These are phyloP conservation scores for Sorex araneus DNA, from an alignment of 2,113 vertebrate genomes.

Conservation along the genomic window DNA sequence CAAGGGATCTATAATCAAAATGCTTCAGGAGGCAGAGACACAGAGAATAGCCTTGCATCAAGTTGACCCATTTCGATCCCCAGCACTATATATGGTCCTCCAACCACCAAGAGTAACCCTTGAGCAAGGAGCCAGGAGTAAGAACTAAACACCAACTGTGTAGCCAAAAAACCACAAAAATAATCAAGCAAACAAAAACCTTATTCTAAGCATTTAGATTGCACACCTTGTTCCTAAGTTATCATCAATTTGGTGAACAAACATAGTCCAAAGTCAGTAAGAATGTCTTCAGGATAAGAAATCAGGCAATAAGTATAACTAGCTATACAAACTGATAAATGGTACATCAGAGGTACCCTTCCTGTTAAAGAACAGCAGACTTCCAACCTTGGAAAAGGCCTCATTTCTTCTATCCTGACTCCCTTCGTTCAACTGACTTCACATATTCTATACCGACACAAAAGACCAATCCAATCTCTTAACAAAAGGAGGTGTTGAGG, in stretches of 20 bases:
- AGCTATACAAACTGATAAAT: constrained; percentile 54
- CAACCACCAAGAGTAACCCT: too few species aligned
- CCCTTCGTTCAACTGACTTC: background rate
- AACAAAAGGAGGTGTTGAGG: background rate
- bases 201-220: too few species aligned
- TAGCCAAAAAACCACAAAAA: too few species aligned
- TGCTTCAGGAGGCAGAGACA: too few species aligned
- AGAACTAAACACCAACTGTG: too few species aligned
- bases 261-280: constrained; percentile 42
- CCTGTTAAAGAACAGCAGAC: background rate
- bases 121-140: too few species aligned
- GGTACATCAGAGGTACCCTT: constrained; percentile 19
- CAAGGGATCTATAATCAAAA: constrained; percentile 57
- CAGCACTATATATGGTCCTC: too few species aligned
- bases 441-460: background rate
- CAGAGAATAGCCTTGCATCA: too few species aligned
- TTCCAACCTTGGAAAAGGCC: background rate
- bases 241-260: constrained; percentile 52
- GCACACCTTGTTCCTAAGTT: constrained; percentile 24
- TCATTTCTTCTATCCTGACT: constrained; percentile 22
- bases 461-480: background rate
- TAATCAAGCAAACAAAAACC: too few species aligned
- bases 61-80: too few species aligned
- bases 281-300: background rate
- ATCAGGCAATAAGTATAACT: constrained; percentile 58